Evolutionary conservation across 2,113 vertebrate species (phyloP), one percentile per base, ranked within the genome.

Genomic region (Orthochromis malagaraziensis): DNA sequence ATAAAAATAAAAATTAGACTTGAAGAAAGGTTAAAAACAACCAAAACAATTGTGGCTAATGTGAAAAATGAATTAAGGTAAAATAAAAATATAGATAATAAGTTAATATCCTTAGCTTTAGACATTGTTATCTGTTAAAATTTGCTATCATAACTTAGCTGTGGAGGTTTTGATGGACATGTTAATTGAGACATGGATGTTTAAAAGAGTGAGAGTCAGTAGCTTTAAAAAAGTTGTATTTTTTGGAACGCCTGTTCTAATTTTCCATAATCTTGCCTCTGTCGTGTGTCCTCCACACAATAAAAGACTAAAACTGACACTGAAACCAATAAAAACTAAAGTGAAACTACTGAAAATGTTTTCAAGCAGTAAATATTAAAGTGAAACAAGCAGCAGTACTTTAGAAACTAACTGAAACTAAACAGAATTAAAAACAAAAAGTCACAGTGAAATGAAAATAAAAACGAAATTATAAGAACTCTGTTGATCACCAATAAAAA

Each of bases 261-360:
- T 38, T 38, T n/a, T 38, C 60, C 33, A 65, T 38, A 38, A 38
- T 65, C 33, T 38, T 7, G 60, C 60, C 2, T 65, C 60, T 38
- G 19, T 5, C 0, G 3, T 38, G 60, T 65, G 19, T 65, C 60
- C 60, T 8, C 10, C 0, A 21, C 60, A 65, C 19, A 38, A 38
- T 21, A 38, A 65, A 65, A 38, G 19, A 65, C 60, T 38, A 65
- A 65, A 65, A 65, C 19, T 38, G 33, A 65, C 60, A n/a, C 31
- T 12, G 17, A 63, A 63, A n/a, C 33, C 2, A 38, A 65, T 38
- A 21, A 65, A 65, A 65, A n/a, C 17, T 11, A 33, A 65, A 38
- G 33, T 65, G 11, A 65, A 65, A 38, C 33, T 21, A 38, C 60
- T 13, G 33, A 65, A 65, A 65, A 65, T 7, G 17, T 38, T 65